Percentiles rank a stretch among this genome's conserved stretches.
Conservation (phyloP, 2,888 invertebrate species). For the Ommatoiulus sabulosus region DNA sequence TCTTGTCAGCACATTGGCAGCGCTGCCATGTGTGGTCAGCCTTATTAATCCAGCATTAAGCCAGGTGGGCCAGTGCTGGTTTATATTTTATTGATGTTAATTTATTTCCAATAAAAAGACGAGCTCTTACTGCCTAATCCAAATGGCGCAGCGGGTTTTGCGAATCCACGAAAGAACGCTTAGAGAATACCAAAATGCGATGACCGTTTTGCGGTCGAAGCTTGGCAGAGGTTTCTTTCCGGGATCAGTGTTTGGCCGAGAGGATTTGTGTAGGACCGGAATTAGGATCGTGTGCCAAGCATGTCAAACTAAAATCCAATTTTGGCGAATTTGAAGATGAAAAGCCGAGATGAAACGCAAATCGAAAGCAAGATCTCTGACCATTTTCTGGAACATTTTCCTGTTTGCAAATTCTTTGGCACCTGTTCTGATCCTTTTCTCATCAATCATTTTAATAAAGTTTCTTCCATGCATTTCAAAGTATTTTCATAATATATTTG, state of each 20-base stretch:
- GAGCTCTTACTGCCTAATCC: not conserved
- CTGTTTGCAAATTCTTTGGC: not conserved
- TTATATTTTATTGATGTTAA: not conserved
- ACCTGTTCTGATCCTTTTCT: not conserved
- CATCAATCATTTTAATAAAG: not conserved
- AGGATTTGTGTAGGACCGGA: not conserved
- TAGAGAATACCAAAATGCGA: not conserved
- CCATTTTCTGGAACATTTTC: not conserved
- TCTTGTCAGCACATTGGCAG: not conserved
- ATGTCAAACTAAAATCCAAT: too few species aligned
- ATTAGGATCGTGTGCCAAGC: not conserved
- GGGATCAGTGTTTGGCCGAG: not conserved
- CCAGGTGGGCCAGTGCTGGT: not conserved
- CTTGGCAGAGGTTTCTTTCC: not conserved
- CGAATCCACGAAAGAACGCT: not conserved
- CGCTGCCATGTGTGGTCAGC: not conserved
- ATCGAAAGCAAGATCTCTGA: too few species aligned
- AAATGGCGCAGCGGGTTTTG: not conserved
- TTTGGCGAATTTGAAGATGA: not conserved
- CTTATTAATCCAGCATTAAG: not conserved
- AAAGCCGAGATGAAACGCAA: not conserved
- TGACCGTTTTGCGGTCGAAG: not conserved
- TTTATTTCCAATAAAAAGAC: constrained; percentile 13
- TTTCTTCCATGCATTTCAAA: not conserved
- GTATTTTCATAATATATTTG: too few species aligned